These are phyloP conservation scores for Podargus strigoides DNA, from an alignment of 2,797 vertebrate genomes.

Conservation along the genomic window DNA sequence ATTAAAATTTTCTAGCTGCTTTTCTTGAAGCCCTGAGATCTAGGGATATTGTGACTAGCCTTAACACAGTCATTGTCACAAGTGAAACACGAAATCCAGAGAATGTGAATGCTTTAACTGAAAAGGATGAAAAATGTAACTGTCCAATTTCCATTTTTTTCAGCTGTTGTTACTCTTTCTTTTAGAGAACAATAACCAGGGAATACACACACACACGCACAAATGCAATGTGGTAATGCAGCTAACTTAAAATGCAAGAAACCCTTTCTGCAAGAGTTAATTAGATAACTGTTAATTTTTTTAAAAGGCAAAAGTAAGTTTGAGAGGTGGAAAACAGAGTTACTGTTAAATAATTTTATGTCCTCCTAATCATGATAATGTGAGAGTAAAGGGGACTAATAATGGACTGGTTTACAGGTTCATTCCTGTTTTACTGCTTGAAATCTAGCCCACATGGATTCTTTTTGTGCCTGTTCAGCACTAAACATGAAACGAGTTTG, in stretches of 20 bases:
- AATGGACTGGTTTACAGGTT: neutral
- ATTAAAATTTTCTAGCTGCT: neutral
- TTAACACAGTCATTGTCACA: neutral
- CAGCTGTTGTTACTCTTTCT: neutral
- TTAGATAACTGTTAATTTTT: neutral
- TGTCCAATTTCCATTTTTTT: neutral
- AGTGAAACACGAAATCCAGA: neutral
- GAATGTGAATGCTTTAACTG: neutral
- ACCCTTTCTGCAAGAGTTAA: neutral
- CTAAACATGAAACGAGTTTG: neutral
- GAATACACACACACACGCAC: neutral
- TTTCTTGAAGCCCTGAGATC: neutral
- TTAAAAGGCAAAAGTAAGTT: neutral
- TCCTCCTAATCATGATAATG: neutral
- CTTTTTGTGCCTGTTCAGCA: neutral
- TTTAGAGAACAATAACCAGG: neutral
- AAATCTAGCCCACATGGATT: neutral
- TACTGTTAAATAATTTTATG: neutral
- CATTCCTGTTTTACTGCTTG: neutral
- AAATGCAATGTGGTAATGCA: neutral
- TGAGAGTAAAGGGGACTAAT: neutral
- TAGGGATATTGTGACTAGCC: neutral
- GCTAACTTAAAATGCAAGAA: neutral
- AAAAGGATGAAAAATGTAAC: neutral
- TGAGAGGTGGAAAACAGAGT: neutral